Base-by-base conservation (phyloP, 2,888 invertebrate genomes). In the Polyommatus iphigenia region DNA sequence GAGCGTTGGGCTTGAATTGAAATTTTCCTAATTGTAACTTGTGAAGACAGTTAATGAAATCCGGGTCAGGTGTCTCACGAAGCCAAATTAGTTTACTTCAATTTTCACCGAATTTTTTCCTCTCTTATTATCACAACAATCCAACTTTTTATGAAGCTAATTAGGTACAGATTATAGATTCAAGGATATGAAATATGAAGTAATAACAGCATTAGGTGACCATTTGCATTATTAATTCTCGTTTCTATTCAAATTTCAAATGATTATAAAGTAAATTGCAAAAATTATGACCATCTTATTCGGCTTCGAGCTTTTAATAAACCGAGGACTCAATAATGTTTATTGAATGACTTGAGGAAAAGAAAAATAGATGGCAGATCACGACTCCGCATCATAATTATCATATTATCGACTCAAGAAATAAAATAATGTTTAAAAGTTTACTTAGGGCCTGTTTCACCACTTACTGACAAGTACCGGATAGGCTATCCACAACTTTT, bases 21-120 rank as follows among this genome's bases (percentile, higher is more conserved):
- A 62, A 62, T 62, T 62, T 59, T 20, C n/a, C 13, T 62, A 62
- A 62, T 62, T 62, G 62, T 62, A 62, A 62, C 62, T 62, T 24
- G 24, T 7, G 62, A 24, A 62, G 62, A 62, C 13, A 29, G 62
- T 24, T 13, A 62, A 29, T 24, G 62, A 24, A 62, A 62, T 62
- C 62, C 13, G 62, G 62, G 62, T 62, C 62, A 29, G 24, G 4
- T 46, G 10, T 10, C 46, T 10, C 24, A 24, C 13, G 24, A 5
- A 29, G 13, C 24, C 10, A 24, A 62, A 62, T 24, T 62, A 24
- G 8, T 62, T 29, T 62, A 7, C 62, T n/a, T 24, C 13, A 62
- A 62, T 24, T 62, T 62, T 4, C 13, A 24, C 62, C 24, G 24
- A 62, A 62, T 62, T 62, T 24, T 62, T 13, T 3, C 24, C 24